Percentiles rank a stretch among this genome's conserved stretches.
phyloP scores from a whole-genome alignment of 2,113 vertebrate species.

The Strigops habroptila region DNA sequence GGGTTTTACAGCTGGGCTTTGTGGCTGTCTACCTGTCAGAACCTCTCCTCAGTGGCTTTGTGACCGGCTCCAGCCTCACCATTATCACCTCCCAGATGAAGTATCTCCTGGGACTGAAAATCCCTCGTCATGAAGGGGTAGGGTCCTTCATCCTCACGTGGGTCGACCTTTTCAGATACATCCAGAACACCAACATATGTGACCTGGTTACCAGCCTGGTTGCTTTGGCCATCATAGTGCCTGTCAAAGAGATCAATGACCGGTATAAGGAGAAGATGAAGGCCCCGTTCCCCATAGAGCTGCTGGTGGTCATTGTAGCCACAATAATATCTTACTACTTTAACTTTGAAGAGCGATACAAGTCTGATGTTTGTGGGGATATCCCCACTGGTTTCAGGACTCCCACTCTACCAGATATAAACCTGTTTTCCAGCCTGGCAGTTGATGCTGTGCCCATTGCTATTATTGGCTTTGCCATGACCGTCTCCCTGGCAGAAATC shows the following conservation, averaged over 20 bases:
- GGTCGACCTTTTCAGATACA: conserved; percentile 62
- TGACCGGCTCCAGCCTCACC: conserved; percentile 58
- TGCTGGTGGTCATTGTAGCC: conserved; percentile 58
- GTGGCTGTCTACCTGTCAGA: conserved; percentile 68
- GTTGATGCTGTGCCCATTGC: conserved; percentile 66
- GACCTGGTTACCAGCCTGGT: conserved; percentile 63
- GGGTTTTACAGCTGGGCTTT: conserved; percentile 63
- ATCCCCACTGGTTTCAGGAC: conserved; percentile 68
- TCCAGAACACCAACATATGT: conserved; percentile 60
- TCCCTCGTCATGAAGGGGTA: conserved; percentile 37
- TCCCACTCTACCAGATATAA: conserved; percentile 41
- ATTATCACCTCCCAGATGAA: conserved; percentile 71
- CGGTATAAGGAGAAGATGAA: conserved; percentile 58
- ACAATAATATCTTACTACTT: conserved; percentile 51
- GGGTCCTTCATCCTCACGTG: conserved; percentile 59
- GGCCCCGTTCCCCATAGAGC: conserved; percentile 56
- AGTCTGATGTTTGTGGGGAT: conserved; percentile 38
- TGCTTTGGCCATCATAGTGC: conserved; percentile 54
- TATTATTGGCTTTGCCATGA: conserved; percentile 66
- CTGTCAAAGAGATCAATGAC: conserved; percentile 67
- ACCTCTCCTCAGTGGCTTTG: conserved; percentile 67
- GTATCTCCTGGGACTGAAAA: conserved; percentile 65
- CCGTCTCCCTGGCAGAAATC: conserved; percentile 62
- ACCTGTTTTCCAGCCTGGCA: conserved; percentile 60
- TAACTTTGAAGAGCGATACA: conserved; percentile 11